Evolutionary conservation across 2,113 vertebrate genomes (phyloP).

Genomic region (Serilophus lunatus): DNA sequence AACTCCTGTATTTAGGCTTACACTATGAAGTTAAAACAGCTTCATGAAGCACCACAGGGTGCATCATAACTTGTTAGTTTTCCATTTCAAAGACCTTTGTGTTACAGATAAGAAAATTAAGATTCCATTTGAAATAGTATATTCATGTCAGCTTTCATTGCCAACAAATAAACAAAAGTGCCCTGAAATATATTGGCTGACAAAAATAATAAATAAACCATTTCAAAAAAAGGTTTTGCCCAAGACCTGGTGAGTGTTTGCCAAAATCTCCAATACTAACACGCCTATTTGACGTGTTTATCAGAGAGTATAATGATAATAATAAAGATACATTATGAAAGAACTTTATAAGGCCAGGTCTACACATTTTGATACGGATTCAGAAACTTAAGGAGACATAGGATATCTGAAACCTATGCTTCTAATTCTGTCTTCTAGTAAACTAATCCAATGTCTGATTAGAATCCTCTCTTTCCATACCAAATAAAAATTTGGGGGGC

Average conservation of each 20-base stretch:
- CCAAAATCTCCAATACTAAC: not conserved
- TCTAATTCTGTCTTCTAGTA: not conserved
- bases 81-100: not conserved
- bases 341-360: not conserved
- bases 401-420: not conserved
- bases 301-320: not conserved
- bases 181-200: not conserved
- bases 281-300: not conserved
- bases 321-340: not conserved
- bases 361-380: not conserved
- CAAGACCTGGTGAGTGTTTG: not conserved
- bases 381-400: not conserved
- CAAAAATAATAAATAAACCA: not conserved
- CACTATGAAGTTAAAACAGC: not conserved
- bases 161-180: not conserved
- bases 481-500: not conserved
- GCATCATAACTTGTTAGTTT: not conserved
- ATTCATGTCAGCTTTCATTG: not conserved
- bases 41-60: not conserved
- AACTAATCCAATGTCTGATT: not conserved
- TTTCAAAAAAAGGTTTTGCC: not conserved
- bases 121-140: not conserved
- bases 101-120: not conserved
- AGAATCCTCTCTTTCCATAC: not conserved
- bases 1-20: not conserved